Evolutionary conservation across 2,797 vertebrate genomes (phyloP).

Genomic region (Sciurus vulgaris): DNA sequence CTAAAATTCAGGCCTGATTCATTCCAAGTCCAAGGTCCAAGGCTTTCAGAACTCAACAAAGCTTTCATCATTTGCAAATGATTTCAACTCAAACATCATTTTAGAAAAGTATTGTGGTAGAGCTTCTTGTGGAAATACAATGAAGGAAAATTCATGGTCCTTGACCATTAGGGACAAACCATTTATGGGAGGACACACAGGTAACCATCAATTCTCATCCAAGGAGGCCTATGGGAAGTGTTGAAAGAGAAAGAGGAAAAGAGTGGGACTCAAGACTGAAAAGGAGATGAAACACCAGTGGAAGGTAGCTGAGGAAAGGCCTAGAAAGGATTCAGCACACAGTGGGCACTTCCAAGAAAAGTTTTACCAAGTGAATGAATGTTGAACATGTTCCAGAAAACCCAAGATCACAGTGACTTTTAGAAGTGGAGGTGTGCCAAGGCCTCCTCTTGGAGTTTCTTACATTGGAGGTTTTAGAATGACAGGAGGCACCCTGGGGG

Average conservation of each 20-base stretch:
- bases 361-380: neutral
- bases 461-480: neutral
- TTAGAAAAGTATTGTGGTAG: neutral
- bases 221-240: neutral
- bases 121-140: neutral
- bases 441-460: neutral
- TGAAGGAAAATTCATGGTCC: neutral
- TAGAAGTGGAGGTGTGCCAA: neutral
- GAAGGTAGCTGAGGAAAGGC: neutral
- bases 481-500: neutral
- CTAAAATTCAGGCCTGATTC: slow-evolving; percentile 31
- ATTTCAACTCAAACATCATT: slow-evolving; percentile 6
- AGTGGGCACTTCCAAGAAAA: neutral
- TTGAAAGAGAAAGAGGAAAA: neutral
- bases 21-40: neutral
- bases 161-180: neutral
- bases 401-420: neutral
- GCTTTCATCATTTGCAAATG: neutral
- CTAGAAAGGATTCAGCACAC: neutral
- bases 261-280: neutral
- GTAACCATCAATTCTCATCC: neutral
- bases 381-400: neutral
- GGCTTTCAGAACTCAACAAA: neutral
- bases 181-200: neutral
- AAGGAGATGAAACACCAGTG: neutral